phyloP scores from a whole-genome alignment of 2,113 vertebrate genomes.

The Phoenicopterus ruber region DNA sequence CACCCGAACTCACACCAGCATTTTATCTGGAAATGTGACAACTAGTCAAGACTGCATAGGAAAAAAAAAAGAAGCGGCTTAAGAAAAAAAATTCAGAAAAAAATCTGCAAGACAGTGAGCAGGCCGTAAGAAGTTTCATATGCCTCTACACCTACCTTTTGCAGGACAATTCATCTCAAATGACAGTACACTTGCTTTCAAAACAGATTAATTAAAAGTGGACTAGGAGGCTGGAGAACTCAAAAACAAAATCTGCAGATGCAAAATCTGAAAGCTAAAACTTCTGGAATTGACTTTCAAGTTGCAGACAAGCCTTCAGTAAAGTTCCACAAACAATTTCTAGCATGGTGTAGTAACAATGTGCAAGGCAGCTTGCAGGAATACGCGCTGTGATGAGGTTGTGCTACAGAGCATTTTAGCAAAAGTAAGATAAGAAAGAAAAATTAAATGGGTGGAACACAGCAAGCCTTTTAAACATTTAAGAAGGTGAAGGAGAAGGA shows the following conservation, averaged over 20 bases:
- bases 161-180: background rate
- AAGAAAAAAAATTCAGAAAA: background rate
- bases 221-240: background rate
- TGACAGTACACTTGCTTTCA: background rate
- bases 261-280: background rate
- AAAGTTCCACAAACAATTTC: background rate
- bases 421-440: background rate
- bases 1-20: background rate
- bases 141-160: background rate
- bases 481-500: background rate
- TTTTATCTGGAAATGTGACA: background rate
- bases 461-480: background rate
- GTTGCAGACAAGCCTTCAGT: background rate
- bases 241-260: background rate
- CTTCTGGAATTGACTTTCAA: background rate
- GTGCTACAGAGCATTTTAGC: background rate
- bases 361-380: background rate
- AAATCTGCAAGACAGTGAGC: background rate
- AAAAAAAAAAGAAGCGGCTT: background rate
- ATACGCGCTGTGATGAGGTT: background rate
- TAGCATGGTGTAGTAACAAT: background rate
- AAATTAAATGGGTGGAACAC: background rate
- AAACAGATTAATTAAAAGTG: background rate
- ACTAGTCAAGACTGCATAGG: background rate
- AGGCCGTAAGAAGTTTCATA: background rate